Conservation (phyloP, 2,113 vertebrate genomes). For the Arothron firmamentum region DNA sequence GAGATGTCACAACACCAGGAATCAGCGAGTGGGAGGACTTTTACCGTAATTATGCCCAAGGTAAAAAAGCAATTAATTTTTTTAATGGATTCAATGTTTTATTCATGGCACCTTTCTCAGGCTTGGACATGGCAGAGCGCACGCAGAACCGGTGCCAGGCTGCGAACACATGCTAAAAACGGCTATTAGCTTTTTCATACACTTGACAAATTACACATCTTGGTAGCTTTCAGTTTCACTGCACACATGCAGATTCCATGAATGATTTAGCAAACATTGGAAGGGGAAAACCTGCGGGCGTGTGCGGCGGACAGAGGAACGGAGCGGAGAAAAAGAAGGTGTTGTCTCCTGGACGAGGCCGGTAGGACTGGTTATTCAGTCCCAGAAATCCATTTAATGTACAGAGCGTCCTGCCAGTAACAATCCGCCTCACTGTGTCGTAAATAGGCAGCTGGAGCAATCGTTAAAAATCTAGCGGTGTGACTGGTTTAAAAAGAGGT, state of each 20-base stretch:
- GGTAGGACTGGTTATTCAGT: constrained; percentile 58
- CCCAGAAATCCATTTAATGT: constrained; percentile 53
- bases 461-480: too few relatives aligned
- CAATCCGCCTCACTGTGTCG: constrained; percentile 40
- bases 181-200: constrained; percentile 37
- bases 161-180: constrained; percentile 37
- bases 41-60: constrained; percentile 72
- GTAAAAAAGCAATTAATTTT: constrained; percentile 74
- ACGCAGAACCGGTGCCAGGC: constrained; percentile 38
- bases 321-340: constrained; percentile 32
- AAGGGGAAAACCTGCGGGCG: not conserved
- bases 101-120: constrained; percentile 68
- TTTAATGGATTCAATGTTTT: constrained; percentile 78
- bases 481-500: too few relatives aligned
- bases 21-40: constrained; percentile 47
- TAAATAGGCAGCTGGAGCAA: constrained; percentile 8
- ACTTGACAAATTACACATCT: constrained; percentile 24
- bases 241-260: constrained; percentile 13
- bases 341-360: constrained; percentile 45
- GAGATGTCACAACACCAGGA: too few relatives aligned
- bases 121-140: constrained; percentile 51
- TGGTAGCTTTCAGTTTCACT: constrained; percentile 13
- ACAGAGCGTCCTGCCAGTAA: constrained; percentile 19
- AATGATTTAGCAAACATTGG: constrained; percentile 19
- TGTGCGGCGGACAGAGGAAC: not conserved